Evolutionary conservation across 2,113 vertebrate species (phyloP).

Genomic region (Xiphophorus couchianus): DNA sequence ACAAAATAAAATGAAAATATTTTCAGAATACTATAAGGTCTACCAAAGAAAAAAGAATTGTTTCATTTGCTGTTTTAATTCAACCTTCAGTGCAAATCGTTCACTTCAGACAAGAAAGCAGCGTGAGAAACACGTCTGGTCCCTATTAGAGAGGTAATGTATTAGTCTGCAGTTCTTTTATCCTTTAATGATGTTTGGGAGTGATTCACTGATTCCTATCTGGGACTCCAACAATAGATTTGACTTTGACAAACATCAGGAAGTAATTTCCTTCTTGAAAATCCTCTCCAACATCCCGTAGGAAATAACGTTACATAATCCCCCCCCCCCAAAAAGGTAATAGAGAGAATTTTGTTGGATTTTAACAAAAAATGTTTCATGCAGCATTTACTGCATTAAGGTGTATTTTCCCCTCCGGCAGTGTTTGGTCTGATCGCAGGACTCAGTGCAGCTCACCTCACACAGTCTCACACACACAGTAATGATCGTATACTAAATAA

Average conservation of each 20-base stretch:
- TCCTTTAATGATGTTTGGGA: slow-evolving; percentile 14
- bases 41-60: no score
- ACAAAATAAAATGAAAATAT: not conserved
- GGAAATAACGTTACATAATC: not conserved
- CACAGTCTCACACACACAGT: slow-evolving; percentile 36
- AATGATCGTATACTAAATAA: slow-evolving; percentile 58
- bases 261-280: slow-evolving; percentile 29
- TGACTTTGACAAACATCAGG: slow-evolving; percentile 3
- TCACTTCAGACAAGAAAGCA: not conserved
- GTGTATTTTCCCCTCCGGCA: slow-evolving; percentile 43
- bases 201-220: slow-evolving; percentile 10
- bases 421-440: slow-evolving; percentile 24
- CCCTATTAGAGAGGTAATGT: not conserved
- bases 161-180: slow-evolving; percentile 19
- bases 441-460: slow-evolving; percentile 43
- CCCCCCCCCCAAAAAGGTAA: not conserved
- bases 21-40: no score
- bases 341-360: slow-evolving; percentile 6
- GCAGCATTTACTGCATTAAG: not conserved
- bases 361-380: not conserved
- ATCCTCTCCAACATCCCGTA: slow-evolving; percentile 5
- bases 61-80: not conserved
- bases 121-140: not conserved
- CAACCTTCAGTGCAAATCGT: not conserved
- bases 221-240: slow-evolving; percentile 3